phyloP scores from a whole-genome alignment of 92 coral and sea anemone genomes.

The Isaurus tuberculatus region DNA sequence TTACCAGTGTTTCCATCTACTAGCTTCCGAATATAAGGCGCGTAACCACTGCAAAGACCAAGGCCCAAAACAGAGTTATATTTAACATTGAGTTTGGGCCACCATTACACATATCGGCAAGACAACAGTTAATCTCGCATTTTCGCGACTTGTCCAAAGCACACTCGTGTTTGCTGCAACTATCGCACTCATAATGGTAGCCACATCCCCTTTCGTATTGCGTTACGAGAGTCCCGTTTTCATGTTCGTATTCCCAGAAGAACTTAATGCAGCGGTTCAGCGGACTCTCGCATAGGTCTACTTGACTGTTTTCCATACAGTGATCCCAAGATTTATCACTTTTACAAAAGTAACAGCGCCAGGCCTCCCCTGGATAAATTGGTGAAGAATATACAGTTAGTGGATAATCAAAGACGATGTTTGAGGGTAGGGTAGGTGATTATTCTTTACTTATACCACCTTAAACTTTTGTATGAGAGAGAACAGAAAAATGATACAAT shows the following conservation, averaged over 20 bases:
- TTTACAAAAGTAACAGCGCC: slow-evolving; percentile 38
- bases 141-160: slow-evolving; percentile 22
- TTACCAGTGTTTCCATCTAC: neutral
- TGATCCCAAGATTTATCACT: slow-evolving; percentile 39
- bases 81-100: neutral
- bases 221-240: slow-evolving; percentile 14
- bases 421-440: too few relatives aligned
- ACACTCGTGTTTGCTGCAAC: slow-evolving; percentile 26
- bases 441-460: too few relatives aligned
- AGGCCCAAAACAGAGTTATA: neutral
- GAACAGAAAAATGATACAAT: too few relatives aligned
- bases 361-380: slow-evolving; percentile 1
- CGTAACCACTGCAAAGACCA: neutral
- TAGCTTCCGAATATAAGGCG: neutral
- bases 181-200: slow-evolving; percentile 28
- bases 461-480: too few relatives aligned
- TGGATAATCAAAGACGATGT: too few relatives aligned
- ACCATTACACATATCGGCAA: slow-evolving; percentile 37
- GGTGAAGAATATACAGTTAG: too few relatives aligned
- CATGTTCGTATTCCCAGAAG: slow-evolving; percentile 48
- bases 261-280: slow-evolving; percentile 42
- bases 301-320: neutral
- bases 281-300: slow-evolving; percentile 14
- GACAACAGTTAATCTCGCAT: slow-evolving; percentile 22
- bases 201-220: slow-evolving; percentile 36